A percentile compares a stretch with the other conserved stretches of the same genome.
Evolutionary conservation across 1,140 invertebrate species (phyloP).

Genomic region (Pantala flavescens): DNA sequence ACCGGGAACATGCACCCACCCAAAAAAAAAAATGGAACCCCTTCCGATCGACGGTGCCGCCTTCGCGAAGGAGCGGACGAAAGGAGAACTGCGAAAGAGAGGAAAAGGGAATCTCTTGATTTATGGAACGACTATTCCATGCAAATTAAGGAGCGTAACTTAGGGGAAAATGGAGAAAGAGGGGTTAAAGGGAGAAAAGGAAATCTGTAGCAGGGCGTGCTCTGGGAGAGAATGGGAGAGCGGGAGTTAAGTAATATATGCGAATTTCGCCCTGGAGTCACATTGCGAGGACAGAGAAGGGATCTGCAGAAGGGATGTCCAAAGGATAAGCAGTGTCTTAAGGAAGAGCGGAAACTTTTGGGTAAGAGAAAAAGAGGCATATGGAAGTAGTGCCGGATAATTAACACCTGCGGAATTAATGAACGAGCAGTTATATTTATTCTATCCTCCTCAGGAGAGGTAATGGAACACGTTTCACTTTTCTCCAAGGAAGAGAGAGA

Average conservation of each 20-base stretch:
- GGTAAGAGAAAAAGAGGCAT: too few relatives aligned
- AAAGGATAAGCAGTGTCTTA: not conserved
- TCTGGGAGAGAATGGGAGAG: not conserved
- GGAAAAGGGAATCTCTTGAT: not conserved
- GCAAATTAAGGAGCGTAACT: constrained; percentile 1
- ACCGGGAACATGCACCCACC: too few relatives aligned
- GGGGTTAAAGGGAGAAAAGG: not conserved
- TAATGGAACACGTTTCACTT: too few relatives aligned
- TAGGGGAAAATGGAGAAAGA: not conserved
- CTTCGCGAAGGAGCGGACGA: not conserved
- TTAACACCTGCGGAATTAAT: too few relatives aligned
- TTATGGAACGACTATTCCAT: constrained; percentile 2
- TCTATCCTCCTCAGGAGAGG: too few relatives aligned
- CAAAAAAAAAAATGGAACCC: too few relatives aligned
- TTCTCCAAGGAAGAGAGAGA: too few relatives aligned
- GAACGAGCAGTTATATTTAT: too few relatives aligned
- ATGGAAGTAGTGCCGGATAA: too few relatives aligned
- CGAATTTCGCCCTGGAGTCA: not conserved
- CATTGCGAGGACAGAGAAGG: not conserved
- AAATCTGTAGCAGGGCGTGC: constrained; percentile 6
- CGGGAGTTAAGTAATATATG: not conserved
- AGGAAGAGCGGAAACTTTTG: too few relatives aligned
- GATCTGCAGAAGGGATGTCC: not conserved
- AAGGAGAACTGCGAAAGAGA: not conserved
- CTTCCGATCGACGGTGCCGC: not conserved